A percentile compares a stretch with the other conserved stretches of the same genome.
phyloP scores from a whole-genome alignment of 2,113 vertebrate genomes.

The Gobiocypris rarus region DNA sequence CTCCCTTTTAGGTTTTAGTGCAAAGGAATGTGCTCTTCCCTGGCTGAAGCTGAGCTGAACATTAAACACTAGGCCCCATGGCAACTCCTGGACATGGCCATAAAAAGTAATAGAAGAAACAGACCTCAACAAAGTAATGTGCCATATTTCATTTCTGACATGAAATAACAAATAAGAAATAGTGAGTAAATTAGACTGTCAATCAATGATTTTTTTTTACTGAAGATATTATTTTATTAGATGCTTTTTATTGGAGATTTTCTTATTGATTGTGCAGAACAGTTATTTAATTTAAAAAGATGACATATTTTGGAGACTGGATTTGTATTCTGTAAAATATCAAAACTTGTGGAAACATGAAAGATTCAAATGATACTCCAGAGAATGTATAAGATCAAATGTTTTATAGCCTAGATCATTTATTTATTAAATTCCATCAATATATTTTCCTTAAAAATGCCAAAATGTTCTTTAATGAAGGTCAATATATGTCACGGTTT shows the following conservation, averaged over 20 bases:
- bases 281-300: no score
- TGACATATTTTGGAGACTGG: no score
- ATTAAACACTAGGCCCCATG: conserved; percentile 59
- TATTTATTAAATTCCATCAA: no score
- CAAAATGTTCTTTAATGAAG: no score
- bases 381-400: not conserved
- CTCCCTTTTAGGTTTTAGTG: conserved; percentile 18
- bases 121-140: conserved; percentile 53
- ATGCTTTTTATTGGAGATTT: conserved; percentile 20
- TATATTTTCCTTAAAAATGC: no score
- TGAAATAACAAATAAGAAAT: conserved; percentile 58
- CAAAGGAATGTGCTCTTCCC: conserved; percentile 52
- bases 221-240: conserved; percentile 11
- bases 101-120: conserved; percentile 65
- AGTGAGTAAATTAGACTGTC: conserved; percentile 38
- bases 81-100: conserved; percentile 57
- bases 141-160: conserved; percentile 58
- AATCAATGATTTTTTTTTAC: conserved; percentile 29
- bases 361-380: not conserved
- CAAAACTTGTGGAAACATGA: not conserved
- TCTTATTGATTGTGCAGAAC: not conserved
- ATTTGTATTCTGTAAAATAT: not conserved
- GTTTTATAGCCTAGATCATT: no score
- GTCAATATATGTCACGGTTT: no score
- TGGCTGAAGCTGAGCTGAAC: conserved; percentile 53